These are phyloP conservation scores for Cheirogaleus major DNA, from an alignment of 2,797 vertebrate species.

Conservation along the genomic window DNA sequence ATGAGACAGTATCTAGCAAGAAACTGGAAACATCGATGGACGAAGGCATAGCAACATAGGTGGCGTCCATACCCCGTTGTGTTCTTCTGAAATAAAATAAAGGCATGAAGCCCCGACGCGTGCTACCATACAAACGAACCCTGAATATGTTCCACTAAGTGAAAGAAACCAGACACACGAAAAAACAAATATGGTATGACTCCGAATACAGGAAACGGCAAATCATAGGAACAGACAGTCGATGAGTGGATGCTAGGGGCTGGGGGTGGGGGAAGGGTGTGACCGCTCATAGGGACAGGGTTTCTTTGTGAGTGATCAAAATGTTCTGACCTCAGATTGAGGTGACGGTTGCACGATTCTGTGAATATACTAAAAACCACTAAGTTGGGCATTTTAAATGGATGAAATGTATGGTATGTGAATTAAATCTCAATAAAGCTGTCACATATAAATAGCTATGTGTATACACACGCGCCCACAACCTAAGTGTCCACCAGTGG, in stretches of 20 bases:
- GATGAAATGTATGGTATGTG: not conserved
- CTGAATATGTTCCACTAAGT: not conserved
- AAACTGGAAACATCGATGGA: not conserved
- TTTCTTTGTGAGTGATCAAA: not conserved
- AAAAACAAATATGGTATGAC: not conserved
- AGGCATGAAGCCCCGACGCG: not conserved
- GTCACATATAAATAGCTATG: not conserved
- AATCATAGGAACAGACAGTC: not conserved
- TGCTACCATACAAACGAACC: rapidly evolving
- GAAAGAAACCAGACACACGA: not conserved
- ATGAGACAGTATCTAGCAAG: not conserved
- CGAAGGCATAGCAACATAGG: not conserved
- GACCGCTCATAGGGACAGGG: rapidly evolving
- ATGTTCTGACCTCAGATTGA: not conserved
- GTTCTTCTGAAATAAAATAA: not conserved
- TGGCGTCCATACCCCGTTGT: not conserved
- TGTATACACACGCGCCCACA: too few relatives aligned
- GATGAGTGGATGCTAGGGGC: not conserved
- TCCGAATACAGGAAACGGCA: not conserved
- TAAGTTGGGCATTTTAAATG: not conserved
- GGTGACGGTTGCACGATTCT: not conserved
- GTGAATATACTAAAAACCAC: not conserved
- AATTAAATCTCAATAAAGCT: not conserved
- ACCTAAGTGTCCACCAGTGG: not conserved
- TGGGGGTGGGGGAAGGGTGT: too few relatives aligned